Conservation (phyloP, 1,140 invertebrate genomes). For the Periplaneta americana region DNA sequence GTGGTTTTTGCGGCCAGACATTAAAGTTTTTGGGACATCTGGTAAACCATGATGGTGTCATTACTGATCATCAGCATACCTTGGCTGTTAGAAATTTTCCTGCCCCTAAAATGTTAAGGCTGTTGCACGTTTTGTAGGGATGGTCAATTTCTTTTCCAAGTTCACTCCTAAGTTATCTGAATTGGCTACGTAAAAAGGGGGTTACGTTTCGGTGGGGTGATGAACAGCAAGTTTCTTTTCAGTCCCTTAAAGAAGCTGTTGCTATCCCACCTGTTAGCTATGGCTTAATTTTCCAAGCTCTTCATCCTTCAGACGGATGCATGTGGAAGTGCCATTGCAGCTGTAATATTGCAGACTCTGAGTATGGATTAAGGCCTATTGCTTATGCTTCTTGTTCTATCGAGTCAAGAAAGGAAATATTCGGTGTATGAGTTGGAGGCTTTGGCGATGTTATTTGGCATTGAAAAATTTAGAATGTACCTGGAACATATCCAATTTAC, state of each 20-base stretch:
- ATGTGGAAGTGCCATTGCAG: not conserved
- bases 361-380: no score
- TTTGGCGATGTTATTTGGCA: not conserved
- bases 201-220: not conserved
- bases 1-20: not conserved
- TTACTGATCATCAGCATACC: not conserved
- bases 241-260: not conserved
- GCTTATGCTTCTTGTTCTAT: not conserved
- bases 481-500: not conserved
- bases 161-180: not conserved
- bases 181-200: not conserved
- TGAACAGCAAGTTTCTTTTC: not conserved
- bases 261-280: not conserved
- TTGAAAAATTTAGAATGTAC: not conserved
- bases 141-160: not conserved
- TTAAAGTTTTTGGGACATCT: not conserved
- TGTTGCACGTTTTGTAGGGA: no score
- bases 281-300: not conserved
- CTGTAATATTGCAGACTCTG: not conserved
- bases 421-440: not conserved
- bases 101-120: no score
- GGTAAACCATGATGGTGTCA: not conserved
- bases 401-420: not conserved
- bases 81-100: not conserved
- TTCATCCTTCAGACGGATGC: constrained; percentile 2